Percentiles rank a stretch among this genome's conserved stretches.
These are phyloP conservation scores for Poliocrania exsul DNA, from an alignment of 2,797 vertebrate genomes.

Conservation along the genomic window DNA sequence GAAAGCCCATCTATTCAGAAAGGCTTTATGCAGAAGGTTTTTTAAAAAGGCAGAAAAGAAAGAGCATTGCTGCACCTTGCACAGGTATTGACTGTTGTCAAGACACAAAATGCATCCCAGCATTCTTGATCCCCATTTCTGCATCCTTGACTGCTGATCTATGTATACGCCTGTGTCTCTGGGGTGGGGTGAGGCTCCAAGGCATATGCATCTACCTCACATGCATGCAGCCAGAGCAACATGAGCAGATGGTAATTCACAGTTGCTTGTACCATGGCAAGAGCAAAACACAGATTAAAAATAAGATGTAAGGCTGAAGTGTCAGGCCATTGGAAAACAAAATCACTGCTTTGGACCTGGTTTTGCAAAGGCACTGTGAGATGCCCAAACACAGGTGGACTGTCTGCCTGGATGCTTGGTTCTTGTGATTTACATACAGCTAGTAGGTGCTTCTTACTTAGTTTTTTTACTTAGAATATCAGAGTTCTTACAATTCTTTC, in stretches of 20 bases:
- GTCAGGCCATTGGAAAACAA: background rate
- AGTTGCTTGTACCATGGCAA: background rate
- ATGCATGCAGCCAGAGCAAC: fast-evolving
- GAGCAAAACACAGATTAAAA: background rate
- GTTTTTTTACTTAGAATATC: background rate
- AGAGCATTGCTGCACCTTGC: background rate
- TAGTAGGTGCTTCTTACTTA: background rate
- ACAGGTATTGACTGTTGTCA: background rate
- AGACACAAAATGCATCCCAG: background rate
- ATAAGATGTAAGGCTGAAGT: background rate
- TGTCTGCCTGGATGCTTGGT: background rate
- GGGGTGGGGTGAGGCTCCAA: fast-evolving
- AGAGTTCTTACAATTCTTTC: background rate
- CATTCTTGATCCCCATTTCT: background rate
- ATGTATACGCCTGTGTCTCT: fast-evolving
- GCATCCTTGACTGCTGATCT: fast-evolving
- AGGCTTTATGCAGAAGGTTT: background rate
- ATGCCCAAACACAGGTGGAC: background rate
- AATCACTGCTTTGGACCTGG: fast-evolving
- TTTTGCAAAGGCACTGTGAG: background rate
- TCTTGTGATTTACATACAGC: background rate
- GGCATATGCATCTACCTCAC: fast-evolving
- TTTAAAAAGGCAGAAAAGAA: background rate
- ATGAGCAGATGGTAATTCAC: background rate
- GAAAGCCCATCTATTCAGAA: background rate